Evolutionary conservation across 2,797 vertebrate genomes (phyloP), one percentile per base, ranked within the genome.

Genomic region (Dromococcyx pavoninus): DNA sequence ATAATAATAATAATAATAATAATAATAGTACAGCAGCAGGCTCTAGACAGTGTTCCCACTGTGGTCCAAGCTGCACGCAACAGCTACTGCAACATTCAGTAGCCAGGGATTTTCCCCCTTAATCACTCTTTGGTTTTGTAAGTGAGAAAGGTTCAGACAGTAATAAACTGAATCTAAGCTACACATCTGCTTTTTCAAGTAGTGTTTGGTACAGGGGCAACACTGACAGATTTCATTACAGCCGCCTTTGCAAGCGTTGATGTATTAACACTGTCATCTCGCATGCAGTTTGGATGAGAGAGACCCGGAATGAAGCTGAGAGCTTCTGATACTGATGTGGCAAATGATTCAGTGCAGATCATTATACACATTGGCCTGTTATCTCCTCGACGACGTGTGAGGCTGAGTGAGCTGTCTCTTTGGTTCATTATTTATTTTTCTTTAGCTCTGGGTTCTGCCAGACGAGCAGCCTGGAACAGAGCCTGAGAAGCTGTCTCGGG

Each of bases 161-260:
- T 88, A 92, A 92, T 93, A 91, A 94, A 91, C 84, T 88, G 79
- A 92, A 91, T 94, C 92, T 92, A 76, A 86, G 86, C 73, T 77
- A 71, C 81, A 88, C 91, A 92, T 90, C 87, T 96, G 92, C 93
- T 88, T 95, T 92, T 95, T 95, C 93, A 95, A 93, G 91, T 88
- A 84, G 75, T 71, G 80, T 86, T 94, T 95, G 91, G 89, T 96
- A 83, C 86, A 94, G 93, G 89, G 83, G 88, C 88, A 95, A 41
- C 96, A 93, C 91, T 96, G 94, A 93, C 94, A 91, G 95, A 80
- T 96, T 97, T 93, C 84, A 72, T 90, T 94, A 93, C 77, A 94
- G 80, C 41, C 19, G 30, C 83, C 46, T 84, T 32, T 91, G 94
- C 89, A 69, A 81, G 65, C n/a, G 4, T 86, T 96, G 89, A 95